Conservation (phyloP, 2,113 vertebrate species). For the Trichechus manatus region DNA sequence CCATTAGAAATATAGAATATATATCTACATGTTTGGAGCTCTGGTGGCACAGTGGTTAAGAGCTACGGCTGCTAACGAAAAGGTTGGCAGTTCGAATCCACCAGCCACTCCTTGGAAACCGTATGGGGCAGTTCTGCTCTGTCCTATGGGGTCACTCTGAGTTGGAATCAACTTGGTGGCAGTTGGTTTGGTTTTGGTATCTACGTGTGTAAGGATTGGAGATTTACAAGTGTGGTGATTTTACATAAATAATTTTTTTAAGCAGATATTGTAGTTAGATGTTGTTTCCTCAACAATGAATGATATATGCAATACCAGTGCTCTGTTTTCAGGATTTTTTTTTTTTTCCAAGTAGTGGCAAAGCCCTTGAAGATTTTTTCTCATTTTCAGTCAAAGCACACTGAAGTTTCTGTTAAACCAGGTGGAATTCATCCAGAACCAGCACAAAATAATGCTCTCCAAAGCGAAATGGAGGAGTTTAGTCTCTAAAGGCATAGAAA, state of each 20-base stretch:
- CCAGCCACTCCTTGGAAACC: no score
- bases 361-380: background rate
- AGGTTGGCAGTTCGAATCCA: no score
- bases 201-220: background rate
- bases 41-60: no score
- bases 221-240: background rate
- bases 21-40: no score
- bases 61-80: no score
- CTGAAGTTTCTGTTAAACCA: background rate
- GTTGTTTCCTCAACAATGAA: background rate
- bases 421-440: background rate
- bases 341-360: background rate
- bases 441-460: background rate
- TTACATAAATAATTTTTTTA: background rate
- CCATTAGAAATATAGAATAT: background rate
- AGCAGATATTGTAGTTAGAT: background rate
- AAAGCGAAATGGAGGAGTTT: background rate
- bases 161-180: no score
- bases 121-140: no score
- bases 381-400: slow-evolving; percentile 25
- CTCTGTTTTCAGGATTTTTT: background rate
- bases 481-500: slow-evolving; percentile 18
- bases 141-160: no score
- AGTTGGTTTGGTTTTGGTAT: background rate
- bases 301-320: background rate